Evolutionary conservation across 2,113 vertebrate species (phyloP), one percentile per base, ranked within the genome.

Genomic region (Chionomys nivalis): DNA sequence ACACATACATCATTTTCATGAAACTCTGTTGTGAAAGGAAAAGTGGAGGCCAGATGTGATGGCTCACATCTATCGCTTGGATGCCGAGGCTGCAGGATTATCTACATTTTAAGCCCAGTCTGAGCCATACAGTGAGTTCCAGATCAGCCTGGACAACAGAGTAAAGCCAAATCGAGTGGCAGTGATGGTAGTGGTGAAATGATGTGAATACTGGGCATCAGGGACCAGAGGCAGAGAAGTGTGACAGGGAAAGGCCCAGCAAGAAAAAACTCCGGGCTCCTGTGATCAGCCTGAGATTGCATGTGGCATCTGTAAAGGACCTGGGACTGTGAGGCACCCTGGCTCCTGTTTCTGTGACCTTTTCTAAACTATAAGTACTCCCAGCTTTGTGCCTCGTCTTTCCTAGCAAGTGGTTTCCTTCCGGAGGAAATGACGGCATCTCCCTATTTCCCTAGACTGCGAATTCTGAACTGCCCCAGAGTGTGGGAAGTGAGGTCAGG

Each of bases 291-390:
- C 5, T 39, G 24, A 14, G 36, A 2, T 4, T 1, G 5, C 21
- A 0, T 0, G 1, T 0, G 3, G 10, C 11, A 5, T 10, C 39
- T 26, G 12, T 14, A 11, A 28, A 11, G 85, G 65, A 21, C 65
- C 49, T 31, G 26, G 23, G 13, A 24, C 28, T 26, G 8, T 39
- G 1, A 58, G 31, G 5, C 21, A 3, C 0, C 2, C 9, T 2
- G 13, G 58, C 21, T 36, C 9, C 61, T 47, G 61, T 72, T 14
- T 70, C 70, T 4, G 0, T 31, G 89, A 36, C 28, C 75, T 66
- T 92, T 52, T 65, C 65, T 36, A 26, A 39, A 8, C 5, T 21
- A n/a, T 36, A 31, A 10, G 2, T 13, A 13, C 52, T 36, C 36
- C 39, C 24, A 4, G 28, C 5, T 61, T 21, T 39, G 6, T 16